A percentile compares a stretch with the other conserved stretches of the same genome.
These are phyloP conservation scores for Xylocopa sonorina DNA, from an alignment of 1,140 invertebrate species.

Conservation along the genomic window DNA sequence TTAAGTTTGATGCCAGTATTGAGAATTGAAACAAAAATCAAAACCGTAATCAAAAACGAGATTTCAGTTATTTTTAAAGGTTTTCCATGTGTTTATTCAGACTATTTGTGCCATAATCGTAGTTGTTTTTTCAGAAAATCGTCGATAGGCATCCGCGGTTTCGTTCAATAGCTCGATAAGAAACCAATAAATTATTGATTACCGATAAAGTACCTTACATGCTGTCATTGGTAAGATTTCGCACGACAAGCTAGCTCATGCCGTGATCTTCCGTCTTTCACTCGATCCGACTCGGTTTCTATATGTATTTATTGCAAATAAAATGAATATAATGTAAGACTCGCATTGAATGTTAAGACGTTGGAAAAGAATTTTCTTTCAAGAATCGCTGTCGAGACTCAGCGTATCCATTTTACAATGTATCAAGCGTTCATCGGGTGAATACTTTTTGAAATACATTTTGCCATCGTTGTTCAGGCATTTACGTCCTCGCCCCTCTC, in stretches of 20 bases:
- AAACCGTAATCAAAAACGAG: not conserved
- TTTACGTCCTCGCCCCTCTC: too few relatives aligned
- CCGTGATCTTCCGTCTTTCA: constrained; percentile 19
- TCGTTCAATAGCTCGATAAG: not conserved
- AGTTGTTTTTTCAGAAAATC: constrained; percentile 13
- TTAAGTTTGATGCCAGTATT: not conserved
- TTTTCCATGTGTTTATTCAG: not conserved
- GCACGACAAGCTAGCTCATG: not conserved
- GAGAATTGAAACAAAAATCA: not conserved
- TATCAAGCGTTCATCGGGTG: too few relatives aligned
- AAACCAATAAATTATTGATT: constrained; percentile 26
- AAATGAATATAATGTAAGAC: not conserved
- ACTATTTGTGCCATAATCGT: not conserved
- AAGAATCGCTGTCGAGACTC: not conserved
- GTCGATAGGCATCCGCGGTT: not conserved
- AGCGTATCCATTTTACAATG: too few relatives aligned
- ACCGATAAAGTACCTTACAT: constrained; percentile 55
- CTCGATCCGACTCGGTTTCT: constrained; percentile 28
- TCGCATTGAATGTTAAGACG: not conserved
- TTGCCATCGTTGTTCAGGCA: too few relatives aligned
- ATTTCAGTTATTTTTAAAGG: not conserved
- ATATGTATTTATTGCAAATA: constrained; percentile 32
- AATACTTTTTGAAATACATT: too few relatives aligned
- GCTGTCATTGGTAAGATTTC: constrained; percentile 41
- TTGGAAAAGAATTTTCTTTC: not conserved